Conservation (phyloP, 2,888 invertebrate genomes). For the Campoletis raptor region DNA sequence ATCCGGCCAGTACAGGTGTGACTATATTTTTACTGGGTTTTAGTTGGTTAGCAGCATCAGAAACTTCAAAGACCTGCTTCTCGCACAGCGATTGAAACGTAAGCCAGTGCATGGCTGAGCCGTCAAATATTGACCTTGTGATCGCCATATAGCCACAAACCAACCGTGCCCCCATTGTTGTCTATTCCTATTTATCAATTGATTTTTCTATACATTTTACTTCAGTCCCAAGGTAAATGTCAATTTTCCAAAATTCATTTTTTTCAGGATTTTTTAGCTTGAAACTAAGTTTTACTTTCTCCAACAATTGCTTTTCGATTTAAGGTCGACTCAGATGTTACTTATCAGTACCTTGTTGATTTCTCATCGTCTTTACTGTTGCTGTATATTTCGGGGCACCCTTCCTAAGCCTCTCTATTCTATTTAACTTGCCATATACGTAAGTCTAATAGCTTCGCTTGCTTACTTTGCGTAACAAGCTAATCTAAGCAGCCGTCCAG, state of each 20-base stretch:
- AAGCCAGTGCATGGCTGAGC: too few relatives aligned
- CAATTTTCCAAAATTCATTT: background rate
- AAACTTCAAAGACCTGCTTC: too few relatives aligned
- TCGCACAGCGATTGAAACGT: too few relatives aligned
- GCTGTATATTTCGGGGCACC: background rate
- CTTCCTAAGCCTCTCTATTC: constrained; percentile 37
- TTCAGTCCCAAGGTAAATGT: too few relatives aligned
- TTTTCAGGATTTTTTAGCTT: background rate
- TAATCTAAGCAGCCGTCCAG: constrained; percentile 58
- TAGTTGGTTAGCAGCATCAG: too few relatives aligned
- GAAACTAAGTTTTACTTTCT: background rate
- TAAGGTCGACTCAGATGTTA: background rate
- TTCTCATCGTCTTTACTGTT: background rate
- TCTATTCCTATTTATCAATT: too few relatives aligned
- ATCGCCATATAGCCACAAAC: too few relatives aligned
- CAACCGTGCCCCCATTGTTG: too few relatives aligned
- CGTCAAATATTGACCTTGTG: too few relatives aligned
- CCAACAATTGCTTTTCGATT: background rate
- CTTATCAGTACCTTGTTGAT: background rate
- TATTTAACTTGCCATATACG: constrained; percentile 49
- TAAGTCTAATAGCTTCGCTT: constrained; percentile 66
- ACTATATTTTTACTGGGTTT: too few relatives aligned
- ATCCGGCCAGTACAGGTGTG: too few relatives aligned
- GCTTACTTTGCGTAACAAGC: constrained; percentile 67
- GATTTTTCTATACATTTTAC: background rate